Evolutionary conservation across 2,888 invertebrate species (phyloP).

Genomic region (Pherbina coryleti): DNA sequence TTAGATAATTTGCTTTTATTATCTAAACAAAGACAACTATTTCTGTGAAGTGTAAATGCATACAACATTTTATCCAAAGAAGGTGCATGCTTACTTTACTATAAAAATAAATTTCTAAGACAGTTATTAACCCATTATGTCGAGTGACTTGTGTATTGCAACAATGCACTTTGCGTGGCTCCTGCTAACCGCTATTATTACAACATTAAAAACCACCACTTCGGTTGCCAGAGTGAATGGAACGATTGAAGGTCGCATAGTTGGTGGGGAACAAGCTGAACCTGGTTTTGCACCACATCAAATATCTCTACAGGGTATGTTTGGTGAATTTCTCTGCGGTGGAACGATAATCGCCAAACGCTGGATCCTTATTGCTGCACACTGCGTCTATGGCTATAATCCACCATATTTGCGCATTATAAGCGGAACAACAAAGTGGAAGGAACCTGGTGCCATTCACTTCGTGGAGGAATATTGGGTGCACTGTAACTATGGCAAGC

Average conservation of each 20-base stretch:
- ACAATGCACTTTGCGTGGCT: background rate
- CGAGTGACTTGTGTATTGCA: conserved; percentile 50
- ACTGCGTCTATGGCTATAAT: conserved; percentile 60
- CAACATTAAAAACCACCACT: background rate
- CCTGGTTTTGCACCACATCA: conserved; percentile 59
- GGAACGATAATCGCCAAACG: conserved; percentile 56
- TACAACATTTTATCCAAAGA: too few species aligned
- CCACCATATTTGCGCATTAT: conserved; percentile 55
- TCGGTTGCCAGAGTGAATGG: background rate
- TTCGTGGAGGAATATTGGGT: conserved; percentile 54
- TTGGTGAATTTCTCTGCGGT: conserved; percentile 59
- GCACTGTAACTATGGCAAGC: conserved; percentile 61
- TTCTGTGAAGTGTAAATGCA: too few species aligned
- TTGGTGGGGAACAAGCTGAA: conserved; percentile 52
- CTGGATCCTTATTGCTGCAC: conserved; percentile 61
- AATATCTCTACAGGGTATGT: conserved; percentile 59
- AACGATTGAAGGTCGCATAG: conserved; percentile 47
- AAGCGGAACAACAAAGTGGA: conserved; percentile 58
- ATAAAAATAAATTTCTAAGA: too few species aligned
- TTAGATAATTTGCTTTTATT: too few species aligned
- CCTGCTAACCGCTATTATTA: background rate
- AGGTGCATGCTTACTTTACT: too few species aligned
- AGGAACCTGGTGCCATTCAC: conserved; percentile 53
- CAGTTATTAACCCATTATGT: too few species aligned
- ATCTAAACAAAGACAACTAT: too few species aligned